Evolutionary conservation across 2,113 vertebrate species (phyloP), one percentile per base, ranked within the genome.

Genomic region (Megaceryle maxima): DNA sequence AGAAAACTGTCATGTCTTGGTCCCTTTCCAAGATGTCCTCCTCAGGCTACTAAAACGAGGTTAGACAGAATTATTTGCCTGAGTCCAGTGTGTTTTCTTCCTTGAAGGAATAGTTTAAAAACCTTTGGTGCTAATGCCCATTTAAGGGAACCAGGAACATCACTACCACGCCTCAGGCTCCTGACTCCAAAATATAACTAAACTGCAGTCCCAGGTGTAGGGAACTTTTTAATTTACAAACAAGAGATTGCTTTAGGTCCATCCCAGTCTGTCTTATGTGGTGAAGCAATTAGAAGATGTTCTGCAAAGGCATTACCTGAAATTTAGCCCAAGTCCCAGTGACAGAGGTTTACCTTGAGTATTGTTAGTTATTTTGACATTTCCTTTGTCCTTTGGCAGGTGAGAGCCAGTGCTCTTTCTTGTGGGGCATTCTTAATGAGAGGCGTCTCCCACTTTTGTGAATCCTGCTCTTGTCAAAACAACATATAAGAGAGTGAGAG

Each of bases 391-490:
- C 13, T 56, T 67, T 29, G 72, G 13, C n/a, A 51, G 5, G 6
- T 57, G 10, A 79, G 19, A 74, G 7, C 5, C 37, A 14, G 6
- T 62, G 13, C 31, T 66, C n/a, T n/a, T 55, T 87, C 44, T 53
- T 43, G 5, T 31, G 6, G 24, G 6, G 1, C 0, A 10, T 3
- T 31, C 0, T 55, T 6, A 5, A 25, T 9, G 11, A 25, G 46
- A 63, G 19, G 11, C 25, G 11, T 59, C 19, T 22, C 6, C 18
- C 11, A 8, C 10, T 67, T 77, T 26, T 10, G 24, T 28, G 14
- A 78, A 64, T 64, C 44, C 39, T 73, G 19, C 43, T 20, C 18
- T 31, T 63, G n/a, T 51, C 37, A 55, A 41, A 93, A n/a, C 48
- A 69, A 6, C 6, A 29, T 44, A 22, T 8, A 68, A 75, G 25